phyloP scores from a whole-genome alignment of 2,797 vertebrate genomes.

The Harpagifer antarcticus region DNA sequence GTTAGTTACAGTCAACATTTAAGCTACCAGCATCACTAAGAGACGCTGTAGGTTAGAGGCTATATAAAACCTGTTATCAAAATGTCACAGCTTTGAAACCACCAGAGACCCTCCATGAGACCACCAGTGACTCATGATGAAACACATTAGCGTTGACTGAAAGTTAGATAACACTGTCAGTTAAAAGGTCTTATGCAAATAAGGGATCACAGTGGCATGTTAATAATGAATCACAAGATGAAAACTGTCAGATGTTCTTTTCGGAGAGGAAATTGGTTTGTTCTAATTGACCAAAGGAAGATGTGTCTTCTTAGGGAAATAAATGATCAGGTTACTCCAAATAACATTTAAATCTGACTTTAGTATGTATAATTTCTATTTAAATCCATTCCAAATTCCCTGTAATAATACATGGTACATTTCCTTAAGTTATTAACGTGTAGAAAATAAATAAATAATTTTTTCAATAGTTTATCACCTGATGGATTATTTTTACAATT shows the following conservation, averaged over 20 bases:
- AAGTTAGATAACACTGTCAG: background rate
- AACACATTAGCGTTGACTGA: background rate
- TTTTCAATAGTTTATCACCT: background rate
- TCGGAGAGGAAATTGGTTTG: background rate
- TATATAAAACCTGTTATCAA: background rate
- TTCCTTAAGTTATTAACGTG: background rate
- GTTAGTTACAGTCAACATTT: background rate
- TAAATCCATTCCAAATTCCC: background rate
- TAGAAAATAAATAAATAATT: background rate
- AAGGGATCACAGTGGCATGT: background rate
- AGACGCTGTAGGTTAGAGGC: background rate
- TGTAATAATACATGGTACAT: no score
- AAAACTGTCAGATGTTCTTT: background rate
- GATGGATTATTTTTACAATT: background rate
- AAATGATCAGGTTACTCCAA: no score
- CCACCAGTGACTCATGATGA: background rate
- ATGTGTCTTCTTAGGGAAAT: no score
- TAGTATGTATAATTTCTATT: no score
- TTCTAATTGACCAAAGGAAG: background rate
- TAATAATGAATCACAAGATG: conserved; percentile 7
- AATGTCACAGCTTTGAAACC: conserved; percentile 29
- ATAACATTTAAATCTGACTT: no score
- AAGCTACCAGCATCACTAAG: background rate
- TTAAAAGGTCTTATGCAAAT: conserved; percentile 31
- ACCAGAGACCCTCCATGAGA: no score